Percentiles rank a stretch among this genome's conserved stretches.
phyloP scores from a whole-genome alignment of 37 sponge, comb jelly and placozoan species.

The Cliona cf. orientalis region DNA sequence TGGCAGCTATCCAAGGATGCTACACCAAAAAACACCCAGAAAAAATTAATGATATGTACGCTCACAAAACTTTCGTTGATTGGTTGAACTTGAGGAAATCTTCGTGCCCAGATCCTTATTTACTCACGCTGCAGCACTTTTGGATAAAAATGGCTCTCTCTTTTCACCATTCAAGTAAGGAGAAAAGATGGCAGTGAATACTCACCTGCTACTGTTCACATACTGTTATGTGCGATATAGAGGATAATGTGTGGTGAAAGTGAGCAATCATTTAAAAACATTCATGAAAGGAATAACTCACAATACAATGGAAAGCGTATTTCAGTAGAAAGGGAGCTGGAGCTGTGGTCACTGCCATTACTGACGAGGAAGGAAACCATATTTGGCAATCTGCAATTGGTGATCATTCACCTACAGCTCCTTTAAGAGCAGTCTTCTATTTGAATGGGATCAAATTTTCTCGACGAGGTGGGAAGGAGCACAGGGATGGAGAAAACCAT shows the following conservation, averaged over 20 bases:
- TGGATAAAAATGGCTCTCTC: conserved; percentile 10
- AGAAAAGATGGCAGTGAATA: background rate
- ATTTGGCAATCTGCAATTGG: conserved; percentile 8
- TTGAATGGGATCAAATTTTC: conserved; percentile 26
- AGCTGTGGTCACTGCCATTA: background rate
- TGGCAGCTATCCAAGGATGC: background rate
- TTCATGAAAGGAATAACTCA: background rate
- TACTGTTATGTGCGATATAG: background rate
- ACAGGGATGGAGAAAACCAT: conserved; percentile 8
- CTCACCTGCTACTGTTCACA: background rate
- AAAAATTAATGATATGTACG: conserved; percentile 15
- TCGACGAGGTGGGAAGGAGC: conserved; percentile 23
- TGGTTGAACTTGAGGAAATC: background rate
- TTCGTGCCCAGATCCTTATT: background rate
- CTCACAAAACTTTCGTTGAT: background rate
- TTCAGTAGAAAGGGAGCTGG: conserved; percentile 2
- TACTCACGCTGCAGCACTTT: background rate
- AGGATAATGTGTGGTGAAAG: background rate
- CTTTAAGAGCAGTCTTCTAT: conserved; percentile 1
- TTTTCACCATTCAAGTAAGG: background rate
- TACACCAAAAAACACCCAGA: conserved; percentile 31
- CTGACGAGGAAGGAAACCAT: conserved; percentile 12
- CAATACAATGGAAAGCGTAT: conserved; percentile 16
- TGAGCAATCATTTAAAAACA: background rate
- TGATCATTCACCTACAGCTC: conserved; percentile 2